Conservation (phyloP, 2,888 invertebrate genomes). For the Exocentrus adspersus region DNA sequence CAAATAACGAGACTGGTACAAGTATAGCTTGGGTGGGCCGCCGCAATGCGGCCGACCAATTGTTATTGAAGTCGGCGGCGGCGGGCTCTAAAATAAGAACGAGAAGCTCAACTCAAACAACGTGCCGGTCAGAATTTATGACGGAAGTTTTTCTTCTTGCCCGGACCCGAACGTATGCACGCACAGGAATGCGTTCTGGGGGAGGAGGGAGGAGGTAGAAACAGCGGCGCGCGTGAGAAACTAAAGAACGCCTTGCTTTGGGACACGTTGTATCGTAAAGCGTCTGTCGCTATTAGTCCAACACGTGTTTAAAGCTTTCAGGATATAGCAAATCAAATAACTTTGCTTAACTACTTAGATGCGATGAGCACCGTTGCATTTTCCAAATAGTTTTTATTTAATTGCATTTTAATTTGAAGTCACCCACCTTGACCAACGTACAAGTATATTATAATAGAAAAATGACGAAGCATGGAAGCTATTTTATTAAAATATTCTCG, state of each 20-base stretch:
- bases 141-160: slow-evolving; percentile 29
- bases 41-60: slow-evolving; percentile 36
- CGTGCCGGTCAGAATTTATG: slow-evolving; percentile 36
- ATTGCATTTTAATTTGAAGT: no score
- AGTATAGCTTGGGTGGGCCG: slow-evolving; percentile 33
- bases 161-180: slow-evolving; percentile 30
- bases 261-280: no score
- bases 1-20: slow-evolving; percentile 20
- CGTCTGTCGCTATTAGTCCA: neutral
- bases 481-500: neutral
- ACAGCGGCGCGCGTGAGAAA: no score
- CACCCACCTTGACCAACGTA: neutral
- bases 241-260: no score
- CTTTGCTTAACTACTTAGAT: slow-evolving; percentile 1
- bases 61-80: slow-evolving; percentile 41
- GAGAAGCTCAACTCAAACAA: slow-evolving; percentile 40
- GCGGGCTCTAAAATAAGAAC: slow-evolving; percentile 43
- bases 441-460: no score
- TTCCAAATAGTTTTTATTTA: neutral
- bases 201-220: no score
- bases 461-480: neutral
- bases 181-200: slow-evolving; percentile 27
- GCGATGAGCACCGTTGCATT: neutral
- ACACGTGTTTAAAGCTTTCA: slow-evolving; percentile 6
- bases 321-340: slow-evolving; percentile 13